A percentile compares a stretch with the other conserved stretches of the same genome.
phyloP scores from a whole-genome alignment of 2,888 invertebrate genomes.

The Lepidochrysops patricia region DNA sequence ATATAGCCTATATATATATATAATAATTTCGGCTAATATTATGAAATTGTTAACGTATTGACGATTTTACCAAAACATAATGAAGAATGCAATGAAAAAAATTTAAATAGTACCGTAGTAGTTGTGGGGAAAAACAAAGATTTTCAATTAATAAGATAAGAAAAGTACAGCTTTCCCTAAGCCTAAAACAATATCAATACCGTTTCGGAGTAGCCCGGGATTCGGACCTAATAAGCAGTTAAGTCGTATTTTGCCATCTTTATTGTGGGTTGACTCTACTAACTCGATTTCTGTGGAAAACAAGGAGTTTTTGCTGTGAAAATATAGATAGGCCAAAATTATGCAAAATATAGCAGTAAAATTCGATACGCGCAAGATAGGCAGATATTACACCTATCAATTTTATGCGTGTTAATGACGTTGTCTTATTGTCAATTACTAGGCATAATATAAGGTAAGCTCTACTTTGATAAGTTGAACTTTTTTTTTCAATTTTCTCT shows the following conservation, averaged over 20 bases:
- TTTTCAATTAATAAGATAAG: not conserved
- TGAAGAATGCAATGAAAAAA: too few species aligned
- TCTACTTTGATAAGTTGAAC: too few species aligned
- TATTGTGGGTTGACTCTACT: not conserved
- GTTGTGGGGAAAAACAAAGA: not conserved
- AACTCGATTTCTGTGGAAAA: not conserved
- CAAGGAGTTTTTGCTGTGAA: not conserved
- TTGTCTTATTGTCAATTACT: not conserved
- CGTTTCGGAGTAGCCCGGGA: not conserved
- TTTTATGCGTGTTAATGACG: not conserved
- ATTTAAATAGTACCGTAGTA: too few species aligned
- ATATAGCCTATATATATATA: too few species aligned
- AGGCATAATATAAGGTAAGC: too few species aligned
- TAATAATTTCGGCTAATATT: too few species aligned
- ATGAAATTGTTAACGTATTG: too few species aligned
- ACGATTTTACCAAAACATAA: too few species aligned
- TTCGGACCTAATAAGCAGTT: constrained; percentile 9
- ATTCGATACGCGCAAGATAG: not conserved
- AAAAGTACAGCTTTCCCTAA: not conserved
- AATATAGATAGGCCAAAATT: not conserved
- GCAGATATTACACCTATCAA: not conserved
- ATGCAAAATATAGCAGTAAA: not conserved
- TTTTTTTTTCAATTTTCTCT: too few species aligned
- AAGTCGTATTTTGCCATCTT: not conserved
- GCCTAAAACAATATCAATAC: not conserved